Evolutionary conservation across 2,113 vertebrate species (phyloP), one percentile per base, ranked within the genome.

Genomic region (Elachura formosa): DNA sequence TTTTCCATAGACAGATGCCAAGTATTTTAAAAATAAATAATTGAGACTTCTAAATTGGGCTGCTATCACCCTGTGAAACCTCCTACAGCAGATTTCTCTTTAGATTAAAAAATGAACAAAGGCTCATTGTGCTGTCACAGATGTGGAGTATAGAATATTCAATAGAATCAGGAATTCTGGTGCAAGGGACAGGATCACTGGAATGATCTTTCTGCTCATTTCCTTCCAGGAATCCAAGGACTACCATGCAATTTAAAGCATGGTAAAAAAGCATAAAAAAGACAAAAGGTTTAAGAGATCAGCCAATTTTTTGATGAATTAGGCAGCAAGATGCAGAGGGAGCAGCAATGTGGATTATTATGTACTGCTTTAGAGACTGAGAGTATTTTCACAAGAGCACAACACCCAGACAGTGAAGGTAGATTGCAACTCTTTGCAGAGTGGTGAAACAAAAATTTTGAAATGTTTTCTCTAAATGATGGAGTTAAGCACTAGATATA

Each of bases 21-120:
- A 96, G 82, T 87, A 91, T 93, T 93, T 95, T 88, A 84, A 96
- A 96, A 96, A 95, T 93, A 96, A 97, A 95, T 96, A 96, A 96
- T 94, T 95, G 81, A 97, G 96, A 96, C 91, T 94, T 93, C 96
- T 93, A 96, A 97, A 96, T 90, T 93, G 92, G 79, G 84, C 83
- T 95, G 92, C 87, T 94, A 95, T 95, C 93, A 95, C 94, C 87
- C 96, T 88, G 85, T 84, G 64, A 90, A 97, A 94, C 94, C 92
- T 96, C 90, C 71, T 75, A 84, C 75, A 92, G 85, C 55, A 96
- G 82, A 95, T 90, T 96, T 77, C 76, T 93, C 90, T 89, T 88
- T 45, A 94, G 93, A 90, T 95, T 96, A 97, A 96, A 96, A 92
- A 92, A 93, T 72, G 93, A 97, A 96, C 96, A 97, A 96, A 96